Evolutionary conservation across 2,797 vertebrate species (phyloP).

Genomic region (Enteromius unitaeniatus): DNA sequence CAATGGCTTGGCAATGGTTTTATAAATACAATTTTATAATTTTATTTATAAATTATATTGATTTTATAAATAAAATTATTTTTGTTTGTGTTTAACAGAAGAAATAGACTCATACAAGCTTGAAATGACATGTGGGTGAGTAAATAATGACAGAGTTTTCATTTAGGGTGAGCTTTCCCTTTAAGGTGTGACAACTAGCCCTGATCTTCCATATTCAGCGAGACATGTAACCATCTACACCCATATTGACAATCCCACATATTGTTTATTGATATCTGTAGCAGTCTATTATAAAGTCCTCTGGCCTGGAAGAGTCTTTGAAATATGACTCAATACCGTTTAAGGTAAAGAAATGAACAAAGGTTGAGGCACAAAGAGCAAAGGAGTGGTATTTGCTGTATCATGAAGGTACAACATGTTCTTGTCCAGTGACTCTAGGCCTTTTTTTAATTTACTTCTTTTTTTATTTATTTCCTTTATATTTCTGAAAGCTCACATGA

Average conservation of each 20-base stretch:
- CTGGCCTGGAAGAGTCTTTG: conserved; percentile 62
- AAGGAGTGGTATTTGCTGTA: conserved; percentile 11
- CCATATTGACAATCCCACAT: background rate
- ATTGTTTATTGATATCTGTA: background rate
- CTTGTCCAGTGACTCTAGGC: background rate
- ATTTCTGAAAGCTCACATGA: background rate
- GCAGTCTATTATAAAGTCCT: conserved; percentile 62
- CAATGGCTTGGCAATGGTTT: background rate
- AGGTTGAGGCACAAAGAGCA: conserved; percentile 10
- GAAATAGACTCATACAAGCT: background rate
- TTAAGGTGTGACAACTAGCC: background rate
- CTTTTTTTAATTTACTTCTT: background rate
- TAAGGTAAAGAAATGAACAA: conserved; percentile 39
- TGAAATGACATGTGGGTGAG: background rate
- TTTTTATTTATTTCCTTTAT: background rate
- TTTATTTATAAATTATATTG: no score
- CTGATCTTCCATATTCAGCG: no score
- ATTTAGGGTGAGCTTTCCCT: background rate
- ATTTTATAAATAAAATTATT: background rate
- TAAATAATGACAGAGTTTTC: background rate
- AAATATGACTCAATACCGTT: conserved; percentile 67
- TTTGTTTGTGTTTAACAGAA: background rate
- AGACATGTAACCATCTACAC: background rate
- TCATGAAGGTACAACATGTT: background rate
- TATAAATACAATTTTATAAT: background rate